phyloP scores from a whole-genome alignment of 2,888 invertebrate genomes.

The Dolichomitus sp. region DNA sequence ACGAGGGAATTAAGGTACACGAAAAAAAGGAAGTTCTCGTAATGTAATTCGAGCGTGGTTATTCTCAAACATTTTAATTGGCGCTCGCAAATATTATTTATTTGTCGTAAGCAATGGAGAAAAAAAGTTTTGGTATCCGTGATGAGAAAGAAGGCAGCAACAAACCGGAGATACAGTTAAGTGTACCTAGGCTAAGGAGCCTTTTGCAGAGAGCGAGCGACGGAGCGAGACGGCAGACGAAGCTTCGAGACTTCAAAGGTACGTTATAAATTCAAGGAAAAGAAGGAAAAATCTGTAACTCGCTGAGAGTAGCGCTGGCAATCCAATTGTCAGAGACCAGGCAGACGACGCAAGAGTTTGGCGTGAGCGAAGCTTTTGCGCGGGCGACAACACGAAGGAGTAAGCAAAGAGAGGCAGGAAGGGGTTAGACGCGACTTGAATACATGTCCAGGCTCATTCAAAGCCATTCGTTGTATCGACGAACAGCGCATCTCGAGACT shows the following conservation, averaged over 20 bases:
- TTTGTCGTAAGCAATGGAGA: slow-evolving; percentile 50
- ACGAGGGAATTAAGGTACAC: slow-evolving; percentile 17
- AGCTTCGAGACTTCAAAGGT: slow-evolving; percentile 73
- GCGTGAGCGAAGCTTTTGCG: slow-evolving; percentile 59
- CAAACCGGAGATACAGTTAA: slow-evolving; percentile 38
- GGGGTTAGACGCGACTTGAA: slow-evolving; percentile 43
- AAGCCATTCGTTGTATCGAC: not conserved
- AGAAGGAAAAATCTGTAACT: slow-evolving; percentile 80
- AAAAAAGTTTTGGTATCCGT: not conserved
- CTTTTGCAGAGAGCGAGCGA: slow-evolving; percentile 10
- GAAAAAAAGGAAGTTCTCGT: slow-evolving; percentile 12
- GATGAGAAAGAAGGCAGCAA: slow-evolving; percentile 29
- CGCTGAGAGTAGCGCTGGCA: slow-evolving; percentile 77
- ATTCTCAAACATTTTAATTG: slow-evolving; percentile 67
- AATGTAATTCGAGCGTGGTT: slow-evolving; percentile 37
- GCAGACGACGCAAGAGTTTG: slow-evolving; percentile 57
- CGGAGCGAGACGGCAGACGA: slow-evolving; percentile 16
- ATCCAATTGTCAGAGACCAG: slow-evolving; percentile 78
- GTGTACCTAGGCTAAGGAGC: slow-evolving; percentile 12
- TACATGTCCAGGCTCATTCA: slow-evolving; percentile 35
- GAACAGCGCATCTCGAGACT: not conserved
- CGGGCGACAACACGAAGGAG: slow-evolving; percentile 42
- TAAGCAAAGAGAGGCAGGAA: slow-evolving; percentile 42
- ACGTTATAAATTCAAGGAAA: slow-evolving; percentile 77
- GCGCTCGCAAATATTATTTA: slow-evolving; percentile 66